Percentiles rank a stretch among this genome's conserved stretches.
Conservation (phyloP, 1,140 invertebrate species). For the Gryllus bimaculatus region DNA sequence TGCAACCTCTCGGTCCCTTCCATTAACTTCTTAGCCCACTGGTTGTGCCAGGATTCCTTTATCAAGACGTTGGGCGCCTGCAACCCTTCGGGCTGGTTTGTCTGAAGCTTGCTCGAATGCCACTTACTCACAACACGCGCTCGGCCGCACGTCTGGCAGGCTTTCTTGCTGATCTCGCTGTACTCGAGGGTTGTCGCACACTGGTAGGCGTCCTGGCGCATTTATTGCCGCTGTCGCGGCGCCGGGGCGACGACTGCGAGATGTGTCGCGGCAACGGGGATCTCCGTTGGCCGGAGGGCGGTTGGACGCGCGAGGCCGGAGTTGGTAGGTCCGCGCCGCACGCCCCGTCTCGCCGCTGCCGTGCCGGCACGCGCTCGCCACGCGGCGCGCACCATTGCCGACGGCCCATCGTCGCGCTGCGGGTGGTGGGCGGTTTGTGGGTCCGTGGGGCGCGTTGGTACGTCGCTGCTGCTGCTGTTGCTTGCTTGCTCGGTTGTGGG, state of each 20-base stretch:
- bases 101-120: no score
- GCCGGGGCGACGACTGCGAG: conserved; percentile 45
- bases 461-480: conserved; percentile 28
- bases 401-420: conserved; percentile 25
- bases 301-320: no score
- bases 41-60: no score
- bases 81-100: no score
- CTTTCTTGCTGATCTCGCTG: conserved; percentile 80
- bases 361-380: no score
- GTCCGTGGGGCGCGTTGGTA: conserved; percentile 25
- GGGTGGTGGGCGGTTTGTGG: conserved; percentile 29
- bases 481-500: conserved; percentile 29
- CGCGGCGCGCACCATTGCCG: conserved; percentile 22
- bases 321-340: no score
- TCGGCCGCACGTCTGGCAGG: conserved; percentile 70
- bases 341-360: no score
- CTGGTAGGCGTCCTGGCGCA: conserved; percentile 77
- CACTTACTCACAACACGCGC: no score
- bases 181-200: conserved; percentile 83
- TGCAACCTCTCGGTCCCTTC: no score
- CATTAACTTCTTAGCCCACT: no score
- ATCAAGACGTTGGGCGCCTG: no score
- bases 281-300: conserved; percentile 32
- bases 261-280: conserved; percentile 57
- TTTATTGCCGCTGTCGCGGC: conserved; percentile 47